Evolutionary conservation across 2,113 vertebrate genomes (phyloP).

Genomic region (Odobenus rosmarus): DNA sequence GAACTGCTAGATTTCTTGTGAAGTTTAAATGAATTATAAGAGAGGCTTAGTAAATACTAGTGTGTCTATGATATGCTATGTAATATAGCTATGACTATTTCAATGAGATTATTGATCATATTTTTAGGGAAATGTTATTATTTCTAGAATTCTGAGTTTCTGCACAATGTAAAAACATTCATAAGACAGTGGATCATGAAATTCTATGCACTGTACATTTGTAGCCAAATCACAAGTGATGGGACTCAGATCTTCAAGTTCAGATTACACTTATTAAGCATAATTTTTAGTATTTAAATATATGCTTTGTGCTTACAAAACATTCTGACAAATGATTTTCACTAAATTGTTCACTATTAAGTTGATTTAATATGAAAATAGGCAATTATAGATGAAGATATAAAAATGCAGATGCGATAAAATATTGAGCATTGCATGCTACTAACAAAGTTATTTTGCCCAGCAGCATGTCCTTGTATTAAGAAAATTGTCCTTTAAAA

Average conservation of each 20-base stretch:
- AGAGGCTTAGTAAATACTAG: not conserved
- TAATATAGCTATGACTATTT: not conserved
- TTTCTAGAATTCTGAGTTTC: not conserved
- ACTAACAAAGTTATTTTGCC: slow-evolving; percentile 30
- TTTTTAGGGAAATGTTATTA: not conserved
- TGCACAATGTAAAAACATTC: not conserved
- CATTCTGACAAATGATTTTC: not conserved
- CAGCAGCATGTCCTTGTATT: not conserved
- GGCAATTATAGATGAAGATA: not conserved
- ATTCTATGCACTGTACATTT: not conserved
- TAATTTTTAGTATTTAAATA: slow-evolving; percentile 35
- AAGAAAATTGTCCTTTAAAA: not conserved
- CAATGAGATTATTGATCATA: not conserved
- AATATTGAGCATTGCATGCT: not conserved
- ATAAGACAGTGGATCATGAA: not conserved
- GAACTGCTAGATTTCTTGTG: not conserved
- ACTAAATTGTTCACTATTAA: not conserved
- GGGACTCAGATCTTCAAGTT: not conserved
- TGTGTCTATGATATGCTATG: not conserved
- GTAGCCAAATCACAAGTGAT: not conserved
- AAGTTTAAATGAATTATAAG: not conserved
- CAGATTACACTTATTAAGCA: not conserved
- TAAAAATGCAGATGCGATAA: not conserved
- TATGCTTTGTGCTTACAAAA: slow-evolving; percentile 26
- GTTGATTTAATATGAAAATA: slow-evolving; percentile 27